phyloP scores from a whole-genome alignment of 2,113 vertebrate genomes.

The Clupea harengus region DNA sequence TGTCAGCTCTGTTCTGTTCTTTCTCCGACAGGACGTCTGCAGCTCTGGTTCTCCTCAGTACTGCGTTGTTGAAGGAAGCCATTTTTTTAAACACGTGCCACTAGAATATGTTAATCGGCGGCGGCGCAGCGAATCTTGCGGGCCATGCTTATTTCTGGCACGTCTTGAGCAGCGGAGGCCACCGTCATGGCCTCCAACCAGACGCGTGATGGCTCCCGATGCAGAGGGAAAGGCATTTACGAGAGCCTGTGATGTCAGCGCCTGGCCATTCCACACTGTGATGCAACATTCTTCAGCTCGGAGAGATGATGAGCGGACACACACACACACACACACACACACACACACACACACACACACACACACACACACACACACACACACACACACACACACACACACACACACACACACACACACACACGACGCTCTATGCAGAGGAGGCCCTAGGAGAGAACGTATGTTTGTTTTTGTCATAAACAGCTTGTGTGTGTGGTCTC shows the following conservation, averaged over 20 bases:
- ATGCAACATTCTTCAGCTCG: not conserved
- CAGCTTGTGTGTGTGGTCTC: too few species aligned
- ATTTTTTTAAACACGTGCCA: not conserved
- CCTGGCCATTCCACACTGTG: not conserved
- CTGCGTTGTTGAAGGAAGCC: not conserved
- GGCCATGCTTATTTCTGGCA: not conserved
- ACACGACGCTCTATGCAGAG: not conserved
- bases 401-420: too few species aligned
- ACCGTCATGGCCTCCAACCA: not conserved
- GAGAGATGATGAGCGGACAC: not conserved
- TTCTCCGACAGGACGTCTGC: not conserved
- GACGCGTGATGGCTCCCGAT: too few species aligned
- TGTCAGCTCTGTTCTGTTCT: not conserved
- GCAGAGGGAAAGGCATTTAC: not conserved
- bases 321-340: not conserved
- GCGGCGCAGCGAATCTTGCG: not conserved
- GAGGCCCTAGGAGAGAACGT: not conserved
- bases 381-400: too few species aligned
- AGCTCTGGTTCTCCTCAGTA: not conserved
- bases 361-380: too few species aligned
- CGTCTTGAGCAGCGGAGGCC: not conserved
- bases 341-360: not conserved
- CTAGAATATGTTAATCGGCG: slow-evolving; percentile 13
- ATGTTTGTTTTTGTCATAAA: not conserved
- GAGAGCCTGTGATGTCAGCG: not conserved